Conservation (phyloP, 1,140 invertebrate species). For the Neodiprion fabricii region DNA sequence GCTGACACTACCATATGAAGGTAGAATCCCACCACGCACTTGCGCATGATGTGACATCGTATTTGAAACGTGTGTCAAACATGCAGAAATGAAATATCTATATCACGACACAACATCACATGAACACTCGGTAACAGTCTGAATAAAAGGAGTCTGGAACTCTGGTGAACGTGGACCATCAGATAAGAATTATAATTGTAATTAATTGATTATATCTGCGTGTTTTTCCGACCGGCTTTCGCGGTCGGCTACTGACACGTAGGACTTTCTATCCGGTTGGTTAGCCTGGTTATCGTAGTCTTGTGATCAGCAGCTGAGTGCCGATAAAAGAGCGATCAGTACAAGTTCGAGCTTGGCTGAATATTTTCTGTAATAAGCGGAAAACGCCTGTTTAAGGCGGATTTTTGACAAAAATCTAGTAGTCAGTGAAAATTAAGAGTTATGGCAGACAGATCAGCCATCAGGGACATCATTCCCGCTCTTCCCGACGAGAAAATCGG, state of each 20-base stretch:
- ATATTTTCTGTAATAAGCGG: conserved; percentile 9
- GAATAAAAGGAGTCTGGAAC: no score
- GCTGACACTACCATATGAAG: neutral
- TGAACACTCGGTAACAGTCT: no score
- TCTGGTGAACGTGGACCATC: no score
- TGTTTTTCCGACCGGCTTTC: no score
- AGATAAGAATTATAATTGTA: no score
- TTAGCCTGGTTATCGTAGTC: neutral
- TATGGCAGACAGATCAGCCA: conserved; percentile 63
- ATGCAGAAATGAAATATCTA: neutral
- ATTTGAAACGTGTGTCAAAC: neutral
- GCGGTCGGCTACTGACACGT: no score
- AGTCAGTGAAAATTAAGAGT: conserved; percentile 21
- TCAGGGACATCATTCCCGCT: conserved; percentile 75
- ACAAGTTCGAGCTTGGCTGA: neutral
- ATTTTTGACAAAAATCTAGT: conserved; percentile 17
- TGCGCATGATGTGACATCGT: neutral
- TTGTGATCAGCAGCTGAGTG: conserved; percentile 14
- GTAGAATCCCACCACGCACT: neutral
- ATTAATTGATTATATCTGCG: no score
- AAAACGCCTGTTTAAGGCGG: conserved; percentile 18
- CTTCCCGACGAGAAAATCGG: conserved; percentile 84
- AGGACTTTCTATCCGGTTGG: no score
- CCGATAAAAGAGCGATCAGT: neutral
- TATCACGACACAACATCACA: neutral